Evolutionary conservation across 1,140 invertebrate genomes (phyloP).

Genomic region (Drosophila burlai): DNA sequence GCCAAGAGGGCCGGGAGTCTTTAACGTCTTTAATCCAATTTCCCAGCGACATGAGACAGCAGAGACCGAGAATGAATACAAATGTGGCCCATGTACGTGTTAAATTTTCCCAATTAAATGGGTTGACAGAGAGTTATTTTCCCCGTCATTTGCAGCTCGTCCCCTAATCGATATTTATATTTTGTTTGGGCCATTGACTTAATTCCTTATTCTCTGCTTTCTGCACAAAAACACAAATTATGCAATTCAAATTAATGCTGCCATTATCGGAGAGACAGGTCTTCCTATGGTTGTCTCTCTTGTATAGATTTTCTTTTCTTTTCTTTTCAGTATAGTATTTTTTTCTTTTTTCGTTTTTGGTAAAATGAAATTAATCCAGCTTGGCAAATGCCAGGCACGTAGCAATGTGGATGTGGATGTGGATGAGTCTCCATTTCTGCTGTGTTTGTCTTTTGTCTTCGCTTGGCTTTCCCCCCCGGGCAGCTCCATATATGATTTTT

Average conservation of each 20-base stretch:
- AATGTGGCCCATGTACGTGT: slow-evolving; percentile 75
- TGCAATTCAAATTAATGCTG: slow-evolving; percentile 82
- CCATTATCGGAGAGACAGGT: slow-evolving; percentile 53
- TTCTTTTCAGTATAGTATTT: background rate
- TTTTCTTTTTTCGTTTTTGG: slow-evolving; percentile 17
- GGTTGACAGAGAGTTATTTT: slow-evolving; percentile 62
- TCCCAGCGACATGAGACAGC: slow-evolving; percentile 65
- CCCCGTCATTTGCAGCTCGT: slow-evolving; percentile 55
- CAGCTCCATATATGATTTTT: slow-evolving; percentile 63
- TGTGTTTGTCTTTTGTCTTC: slow-evolving; percentile 68
- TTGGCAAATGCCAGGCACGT: slow-evolving; percentile 80
- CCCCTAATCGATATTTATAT: slow-evolving; percentile 81
- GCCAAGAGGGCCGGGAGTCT: slow-evolving; percentile 44
- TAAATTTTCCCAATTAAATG: slow-evolving; percentile 82
- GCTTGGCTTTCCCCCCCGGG: slow-evolving; percentile 10
- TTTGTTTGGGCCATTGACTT: slow-evolving; percentile 78
- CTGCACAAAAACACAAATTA: slow-evolving; percentile 73
- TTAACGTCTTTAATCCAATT: slow-evolving; percentile 83
- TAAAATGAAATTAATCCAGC: slow-evolving; percentile 78
- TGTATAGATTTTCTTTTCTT: slow-evolving; percentile 31
- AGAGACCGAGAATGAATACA: slow-evolving; percentile 76
- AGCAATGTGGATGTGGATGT: slow-evolving; percentile 60
- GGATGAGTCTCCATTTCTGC: slow-evolving; percentile 64
- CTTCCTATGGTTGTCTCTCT: slow-evolving; percentile 8
- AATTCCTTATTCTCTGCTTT: slow-evolving; percentile 67